These are phyloP conservation scores for Ephydatia muelleri DNA, from an alignment of 37 sponge, comb jelly and placozoan genomes.

Conservation along the genomic window DNA sequence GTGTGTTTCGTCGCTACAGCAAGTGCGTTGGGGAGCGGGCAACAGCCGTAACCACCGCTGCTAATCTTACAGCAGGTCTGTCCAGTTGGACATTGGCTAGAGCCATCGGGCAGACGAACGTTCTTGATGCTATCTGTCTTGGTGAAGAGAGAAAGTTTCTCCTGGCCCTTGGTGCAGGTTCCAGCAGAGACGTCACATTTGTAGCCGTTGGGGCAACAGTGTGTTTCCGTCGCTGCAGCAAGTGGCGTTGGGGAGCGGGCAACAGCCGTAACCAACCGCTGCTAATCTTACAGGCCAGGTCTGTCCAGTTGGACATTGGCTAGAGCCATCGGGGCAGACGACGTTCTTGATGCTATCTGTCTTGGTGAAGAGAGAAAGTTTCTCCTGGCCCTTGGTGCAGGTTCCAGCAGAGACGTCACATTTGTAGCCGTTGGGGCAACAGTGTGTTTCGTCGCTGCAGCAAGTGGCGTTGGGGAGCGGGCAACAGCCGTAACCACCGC, in stretches of 20 bases:
- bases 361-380: background rate
- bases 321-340: conserved; percentile 57
- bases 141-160: background rate
- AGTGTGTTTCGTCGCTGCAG: conserved; percentile 61
- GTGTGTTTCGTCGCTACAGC: conserved; percentile 58
- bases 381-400: conserved; percentile 28
- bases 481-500: conserved; percentile 77
- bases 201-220: conserved; percentile 73
- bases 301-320: conserved; percentile 60
- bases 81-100: conserved; percentile 61
- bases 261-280: conserved; percentile 72
- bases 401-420: conserved; percentile 36
- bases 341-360: conserved; percentile 1
- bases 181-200: conserved; percentile 61
- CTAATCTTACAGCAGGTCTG: conserved; percentile 73
- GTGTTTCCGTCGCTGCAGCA: conserved; percentile 71
- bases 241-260: conserved; percentile 71
- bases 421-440: conserved; percentile 79
- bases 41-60: conserved; percentile 69
- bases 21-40: conserved; percentile 72
- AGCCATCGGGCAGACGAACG: conserved; percentile 63
- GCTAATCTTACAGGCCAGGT: conserved; percentile 72
- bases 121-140: background rate
- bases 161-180: conserved; percentile 34
- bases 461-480: conserved; percentile 75